Conservation (phyloP, 2,113 vertebrate species). For the Calidris pygmaea region DNA sequence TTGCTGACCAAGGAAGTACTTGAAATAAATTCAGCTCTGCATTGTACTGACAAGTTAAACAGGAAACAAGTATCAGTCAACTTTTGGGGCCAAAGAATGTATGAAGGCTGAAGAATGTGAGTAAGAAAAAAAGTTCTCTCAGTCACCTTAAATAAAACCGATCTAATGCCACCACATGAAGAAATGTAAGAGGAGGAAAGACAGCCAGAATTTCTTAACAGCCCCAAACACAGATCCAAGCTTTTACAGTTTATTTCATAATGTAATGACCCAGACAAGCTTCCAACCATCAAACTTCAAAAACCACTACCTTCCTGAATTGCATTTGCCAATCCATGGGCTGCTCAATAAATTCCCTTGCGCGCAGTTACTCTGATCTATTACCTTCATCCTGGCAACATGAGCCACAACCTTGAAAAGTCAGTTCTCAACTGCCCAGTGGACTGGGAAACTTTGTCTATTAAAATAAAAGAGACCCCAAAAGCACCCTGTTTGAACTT, state of each 20-base stretch:
- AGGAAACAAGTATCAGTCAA: neutral
- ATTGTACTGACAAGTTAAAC: neutral
- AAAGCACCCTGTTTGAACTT: neutral
- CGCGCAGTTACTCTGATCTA: neutral
- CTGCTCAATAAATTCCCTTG: neutral
- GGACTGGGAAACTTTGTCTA: neutral
- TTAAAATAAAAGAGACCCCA: neutral
- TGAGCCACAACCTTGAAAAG: neutral
- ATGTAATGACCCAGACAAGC: neutral
- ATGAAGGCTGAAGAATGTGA: neutral
- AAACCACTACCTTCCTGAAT: neutral
- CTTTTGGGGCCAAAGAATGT: neutral
- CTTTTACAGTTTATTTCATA: neutral
- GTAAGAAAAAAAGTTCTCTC: neutral
- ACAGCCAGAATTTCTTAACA: neutral
- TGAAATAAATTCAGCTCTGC: neutral
- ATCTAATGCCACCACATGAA: neutral
- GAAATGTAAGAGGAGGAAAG: neutral
- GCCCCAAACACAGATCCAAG: neutral
- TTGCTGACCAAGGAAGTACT: neutral
- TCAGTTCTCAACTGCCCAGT: neutral
- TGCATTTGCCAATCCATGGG: neutral
- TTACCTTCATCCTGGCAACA: neutral
- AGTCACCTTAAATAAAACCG: neutral
- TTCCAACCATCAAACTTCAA: neutral